Evolutionary conservation across 2,888 invertebrate genomes (phyloP).

Genomic region (Tachina lurida): DNA sequence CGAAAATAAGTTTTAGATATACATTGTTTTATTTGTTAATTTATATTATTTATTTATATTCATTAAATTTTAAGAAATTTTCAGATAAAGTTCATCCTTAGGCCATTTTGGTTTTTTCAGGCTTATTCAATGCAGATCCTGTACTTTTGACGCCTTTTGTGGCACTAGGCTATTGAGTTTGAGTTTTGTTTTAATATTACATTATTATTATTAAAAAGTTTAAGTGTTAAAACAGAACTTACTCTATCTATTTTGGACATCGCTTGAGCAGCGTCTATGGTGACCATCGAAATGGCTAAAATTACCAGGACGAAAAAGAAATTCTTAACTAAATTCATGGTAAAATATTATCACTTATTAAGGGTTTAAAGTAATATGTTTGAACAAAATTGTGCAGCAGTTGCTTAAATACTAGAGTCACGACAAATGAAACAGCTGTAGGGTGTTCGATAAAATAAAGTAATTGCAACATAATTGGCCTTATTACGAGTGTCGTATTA

Average conservation of each 20-base stretch:
- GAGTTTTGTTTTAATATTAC: not conserved
- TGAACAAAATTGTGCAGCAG: too few species aligned
- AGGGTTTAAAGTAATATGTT: not conserved
- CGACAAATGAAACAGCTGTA: too few species aligned
- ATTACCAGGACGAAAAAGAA: constrained; percentile 25
- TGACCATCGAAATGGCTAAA: constrained; percentile 53
- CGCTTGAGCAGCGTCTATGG: constrained; percentile 23
- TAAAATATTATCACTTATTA: not conserved
- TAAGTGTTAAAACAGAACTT: not conserved
- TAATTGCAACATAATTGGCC: too few species aligned
- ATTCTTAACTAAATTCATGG: constrained; percentile 23
- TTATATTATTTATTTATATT: too few species aligned
- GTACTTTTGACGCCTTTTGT: not conserved
- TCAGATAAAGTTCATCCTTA: not conserved
- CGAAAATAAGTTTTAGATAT: too few species aligned
- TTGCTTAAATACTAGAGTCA: too few species aligned
- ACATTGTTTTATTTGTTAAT: too few species aligned
- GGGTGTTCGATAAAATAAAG: too few species aligned
- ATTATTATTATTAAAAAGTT: not conserved
- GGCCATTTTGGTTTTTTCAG: not conserved
- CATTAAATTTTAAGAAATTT: too few species aligned
- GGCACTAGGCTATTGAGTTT: not conserved
- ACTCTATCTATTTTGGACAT: constrained; percentile 29
- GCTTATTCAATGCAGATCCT: not conserved
- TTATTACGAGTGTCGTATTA: too few species aligned